Conservation (phyloP, 1,140 invertebrate species). For the Condylostylus longicornis region DNA sequence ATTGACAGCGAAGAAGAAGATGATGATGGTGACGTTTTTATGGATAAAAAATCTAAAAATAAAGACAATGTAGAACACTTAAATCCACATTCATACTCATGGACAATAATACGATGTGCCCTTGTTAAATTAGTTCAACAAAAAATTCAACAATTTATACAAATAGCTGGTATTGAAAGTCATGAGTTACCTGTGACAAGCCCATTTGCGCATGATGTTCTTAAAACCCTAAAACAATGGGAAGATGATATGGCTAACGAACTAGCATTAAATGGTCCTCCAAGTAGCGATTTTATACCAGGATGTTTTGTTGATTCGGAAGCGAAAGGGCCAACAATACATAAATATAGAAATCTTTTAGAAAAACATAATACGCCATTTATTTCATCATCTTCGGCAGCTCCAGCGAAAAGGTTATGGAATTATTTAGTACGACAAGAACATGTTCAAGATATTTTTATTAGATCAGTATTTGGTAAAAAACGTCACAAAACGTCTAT, state of each 20-base stretch:
- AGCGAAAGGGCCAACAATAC: conserved; percentile 61
- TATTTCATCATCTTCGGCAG: conserved; percentile 54
- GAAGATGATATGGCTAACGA: conserved; percentile 61
- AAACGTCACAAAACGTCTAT: conserved; percentile 22
- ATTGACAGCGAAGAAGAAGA: conserved; percentile 60
- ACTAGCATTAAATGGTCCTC: conserved; percentile 54
- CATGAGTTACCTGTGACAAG: conserved; percentile 88
- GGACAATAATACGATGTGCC: conserved; percentile 83
- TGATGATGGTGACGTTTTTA: conserved; percentile 68
- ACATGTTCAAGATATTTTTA: conserved; percentile 85
- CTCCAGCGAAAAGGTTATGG: conserved; percentile 80
- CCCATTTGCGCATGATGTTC: conserved; percentile 77
- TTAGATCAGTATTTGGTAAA: conserved; percentile 85
- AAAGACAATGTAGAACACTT: conserved; percentile 72
- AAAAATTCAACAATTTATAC: conserved; percentile 53
- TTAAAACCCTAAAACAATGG: conserved; percentile 80
- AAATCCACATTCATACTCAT: conserved; percentile 85
- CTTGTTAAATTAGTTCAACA: conserved; percentile 68
- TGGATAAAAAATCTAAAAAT: conserved; percentile 32
- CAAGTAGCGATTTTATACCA: conserved; percentile 58
- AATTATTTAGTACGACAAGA: conserved; percentile 86
- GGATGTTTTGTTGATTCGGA: conserved; percentile 64
- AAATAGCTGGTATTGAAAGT: conserved; percentile 77
- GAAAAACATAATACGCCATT: conserved; percentile 94
- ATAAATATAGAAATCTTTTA: conserved; percentile 83